phyloP scores from a whole-genome alignment of 2,113 vertebrate species.

The Nibea albiflora region DNA sequence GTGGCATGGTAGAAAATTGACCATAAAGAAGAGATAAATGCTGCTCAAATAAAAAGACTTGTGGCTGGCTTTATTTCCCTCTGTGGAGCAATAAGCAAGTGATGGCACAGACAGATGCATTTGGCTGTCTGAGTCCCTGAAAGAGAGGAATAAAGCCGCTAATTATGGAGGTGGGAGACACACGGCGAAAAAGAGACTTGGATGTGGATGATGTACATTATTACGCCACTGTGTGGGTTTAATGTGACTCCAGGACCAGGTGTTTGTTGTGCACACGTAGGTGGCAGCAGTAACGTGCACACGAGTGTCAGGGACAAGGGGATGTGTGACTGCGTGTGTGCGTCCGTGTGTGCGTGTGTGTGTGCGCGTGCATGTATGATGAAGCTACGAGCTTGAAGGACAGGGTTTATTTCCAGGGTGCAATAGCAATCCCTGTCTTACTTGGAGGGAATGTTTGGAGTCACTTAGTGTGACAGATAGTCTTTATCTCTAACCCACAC shows the following conservation, averaged over 20 bases:
- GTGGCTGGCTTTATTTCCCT: neutral
- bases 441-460: conserved; percentile 17
- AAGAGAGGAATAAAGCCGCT: conserved; percentile 19
- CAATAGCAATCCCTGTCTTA: conserved; percentile 2
- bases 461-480: conserved; percentile 35
- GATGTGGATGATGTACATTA: conserved; percentile 40
- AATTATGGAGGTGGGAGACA: conserved; percentile 44
- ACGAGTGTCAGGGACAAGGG: conserved; percentile 29
- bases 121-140: neutral
- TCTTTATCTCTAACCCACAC: conserved; percentile 45
- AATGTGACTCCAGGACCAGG: conserved; percentile 51
- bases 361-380: conserved; percentile 15
- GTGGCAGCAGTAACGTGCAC: conserved; percentile 36
- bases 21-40: neutral
- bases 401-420: neutral
- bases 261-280: conserved; percentile 57
- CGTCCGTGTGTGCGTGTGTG: neutral
- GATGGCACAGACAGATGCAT: conserved; percentile 23
- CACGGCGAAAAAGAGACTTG: conserved; percentile 23
- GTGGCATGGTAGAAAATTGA: neutral
- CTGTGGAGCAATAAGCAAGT: neutral
- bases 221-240: conserved; percentile 52
- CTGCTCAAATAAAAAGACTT: conserved; percentile 6
- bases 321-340: conserved; percentile 32
- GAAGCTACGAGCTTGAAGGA: conserved; percentile 9